phyloP scores from a whole-genome alignment of 2,113 vertebrate genomes.

The Tapirus terrestris region DNA sequence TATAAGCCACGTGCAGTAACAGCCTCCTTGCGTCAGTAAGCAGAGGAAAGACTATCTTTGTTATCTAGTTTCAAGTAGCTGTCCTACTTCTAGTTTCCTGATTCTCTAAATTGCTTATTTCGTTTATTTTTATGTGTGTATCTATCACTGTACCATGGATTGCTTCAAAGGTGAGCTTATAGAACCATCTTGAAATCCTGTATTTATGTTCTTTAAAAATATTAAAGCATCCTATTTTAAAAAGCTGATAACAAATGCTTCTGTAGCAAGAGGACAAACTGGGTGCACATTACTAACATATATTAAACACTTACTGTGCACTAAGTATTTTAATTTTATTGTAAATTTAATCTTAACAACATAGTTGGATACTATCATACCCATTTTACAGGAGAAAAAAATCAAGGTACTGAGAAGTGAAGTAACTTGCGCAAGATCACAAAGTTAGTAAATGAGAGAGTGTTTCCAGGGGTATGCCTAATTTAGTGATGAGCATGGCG shows the following conservation, averaged over 20 bases:
- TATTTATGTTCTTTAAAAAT: not conserved
- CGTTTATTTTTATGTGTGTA: not conserved
- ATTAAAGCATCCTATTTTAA: not conserved
- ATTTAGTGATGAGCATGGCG: not conserved
- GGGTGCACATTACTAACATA: not conserved
- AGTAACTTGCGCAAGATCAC: too few relatives aligned
- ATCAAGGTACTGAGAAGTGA: not conserved
- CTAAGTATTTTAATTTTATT: not conserved
- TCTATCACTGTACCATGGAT: not conserved
- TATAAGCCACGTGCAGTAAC: not conserved
- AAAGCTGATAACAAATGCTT: not conserved
- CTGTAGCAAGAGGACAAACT: not conserved
- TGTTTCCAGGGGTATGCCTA: not conserved
- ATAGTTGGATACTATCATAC: not conserved
- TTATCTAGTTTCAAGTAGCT: not conserved
- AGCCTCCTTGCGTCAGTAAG: not conserved
- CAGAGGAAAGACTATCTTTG: not conserved
- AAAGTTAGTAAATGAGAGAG: not conserved
- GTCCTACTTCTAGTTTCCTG: not conserved
- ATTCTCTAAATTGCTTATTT: not conserved
- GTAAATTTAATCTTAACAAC: not conserved
- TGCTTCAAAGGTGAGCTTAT: not conserved
- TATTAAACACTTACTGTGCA: not conserved
- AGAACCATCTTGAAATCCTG: not conserved
- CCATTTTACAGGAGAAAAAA: not conserved